Evolutionary conservation across 1,140 invertebrate species (phyloP), one percentile per base, ranked within the genome.

Genomic region (Nymphalis io): DNA sequence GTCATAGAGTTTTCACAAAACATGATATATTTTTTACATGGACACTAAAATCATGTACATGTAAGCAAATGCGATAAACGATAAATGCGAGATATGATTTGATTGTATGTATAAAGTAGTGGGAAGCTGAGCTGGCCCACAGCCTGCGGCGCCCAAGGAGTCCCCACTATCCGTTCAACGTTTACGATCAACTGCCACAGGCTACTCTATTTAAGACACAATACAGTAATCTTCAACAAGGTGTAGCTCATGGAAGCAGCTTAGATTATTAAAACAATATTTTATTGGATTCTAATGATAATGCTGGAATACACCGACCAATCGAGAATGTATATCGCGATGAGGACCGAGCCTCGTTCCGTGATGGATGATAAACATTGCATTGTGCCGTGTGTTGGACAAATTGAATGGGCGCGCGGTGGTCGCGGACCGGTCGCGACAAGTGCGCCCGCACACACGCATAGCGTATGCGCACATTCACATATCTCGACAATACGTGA

Each of bases 311-410:
- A 33, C 27, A 33, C 5, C 27, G 27, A 12, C 40, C 40, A n/a
- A 44, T 12, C 13, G 11, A n/a, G 12, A 13, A 13, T 44, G 40
- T 44, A 44, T 27, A 57, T 60, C 68, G 64, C 40, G 44, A 65
- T 66, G 70, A 67, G 39, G 70, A 51, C 68, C 60, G 21, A 46
- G 57, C 57, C 10, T 16, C 33, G 57, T 21, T 20, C 38, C 51
- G 61, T 64, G 61, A 64, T 55, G 46, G 61, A 64, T 64, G 61
- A 64, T 64, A 61, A 61, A 61, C 44, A 64, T 39, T 51, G 44
- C 46, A 18, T 20, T 53, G 27, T 53, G 61, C 46, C 16, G 20
- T 48, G 27, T 53, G 61, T 53, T 20, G 51, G 61, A 64, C 61
- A 64, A 64, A 64, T 64, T 64, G 61, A 64, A 64, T 53, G 61